Evolutionary conservation across 2,888 invertebrate species (phyloP).

Genomic region (Tenthredo scrophulariae): DNA sequence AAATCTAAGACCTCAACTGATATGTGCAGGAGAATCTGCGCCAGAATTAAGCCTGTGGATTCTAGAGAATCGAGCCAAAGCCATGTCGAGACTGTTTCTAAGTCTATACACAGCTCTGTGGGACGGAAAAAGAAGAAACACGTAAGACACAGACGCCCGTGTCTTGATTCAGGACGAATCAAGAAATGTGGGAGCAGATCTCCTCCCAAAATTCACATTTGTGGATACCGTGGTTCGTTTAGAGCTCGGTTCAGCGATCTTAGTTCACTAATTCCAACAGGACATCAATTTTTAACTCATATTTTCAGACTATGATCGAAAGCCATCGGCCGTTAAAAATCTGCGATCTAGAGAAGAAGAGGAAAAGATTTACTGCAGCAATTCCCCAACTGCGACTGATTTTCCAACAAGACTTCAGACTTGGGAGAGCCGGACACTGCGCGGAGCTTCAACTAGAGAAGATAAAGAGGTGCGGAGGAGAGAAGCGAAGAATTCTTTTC

Average conservation of each 20-base stretch:
- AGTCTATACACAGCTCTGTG: background rate
- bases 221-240: constrained; percentile 7
- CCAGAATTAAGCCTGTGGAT: background rate
- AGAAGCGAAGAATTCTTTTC: background rate
- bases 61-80: constrained; percentile 7
- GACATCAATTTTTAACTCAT: background rate
- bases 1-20: background rate
- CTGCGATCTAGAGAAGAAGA: background rate
- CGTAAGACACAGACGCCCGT: background rate
- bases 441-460: constrained; percentile 16
- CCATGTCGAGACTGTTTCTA: background rate
- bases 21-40: background rate
- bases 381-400: constrained; percentile 28
- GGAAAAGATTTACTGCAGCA: background rate
- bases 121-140: background rate
- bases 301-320: constrained; percentile 8
- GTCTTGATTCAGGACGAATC: background rate
- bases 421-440: constrained; percentile 57
- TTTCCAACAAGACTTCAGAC: constrained; percentile 57
- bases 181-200: background rate
- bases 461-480: background rate
- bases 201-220: constrained; percentile 1
- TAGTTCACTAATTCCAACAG: background rate
- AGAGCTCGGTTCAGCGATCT: background rate
- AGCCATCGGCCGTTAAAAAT: background rate